Evolutionary conservation across 1,140 invertebrate species (phyloP), one percentile per base, ranked within the genome.

Genomic region (Oscheius sp.): DNA sequence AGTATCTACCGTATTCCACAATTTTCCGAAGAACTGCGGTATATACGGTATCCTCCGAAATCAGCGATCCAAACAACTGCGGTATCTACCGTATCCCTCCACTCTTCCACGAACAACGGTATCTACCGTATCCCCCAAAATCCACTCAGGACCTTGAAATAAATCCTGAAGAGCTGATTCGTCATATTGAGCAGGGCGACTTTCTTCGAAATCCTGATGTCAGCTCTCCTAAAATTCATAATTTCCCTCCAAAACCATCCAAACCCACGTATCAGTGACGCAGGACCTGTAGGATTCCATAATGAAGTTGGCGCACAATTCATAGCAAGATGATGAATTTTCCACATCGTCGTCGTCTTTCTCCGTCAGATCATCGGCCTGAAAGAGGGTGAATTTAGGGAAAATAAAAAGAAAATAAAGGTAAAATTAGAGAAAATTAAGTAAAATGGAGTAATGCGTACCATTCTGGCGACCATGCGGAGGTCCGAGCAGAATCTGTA

Each of bases 131-230:
- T n/a, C n/a, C n/a, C n/a, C n/a, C n/a, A n/a, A n/a, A n/a, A n/a
- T n/a, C n/a, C 34, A 68, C 35, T 38, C 18, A 31, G 28, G 72
- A 97, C 96, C 76, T 91, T 89, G 83, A 97, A 98, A 85, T 98
- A 99, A 1, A 99, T 92, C 88, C 97, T 97, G 70, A 98, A 92
- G 10, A 99, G 87, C 85, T 99, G 95, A 87, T 98, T 98, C 0
- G 97, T 93, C 46, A 99, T 86, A 79, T 91, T 91, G 79, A 99
- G 86, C 93, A 98, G 97, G 72, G 94, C 95, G 88, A 93, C 90
- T 82, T 93, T 89, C 86, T 97, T 98, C 0, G 94, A 94, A 61
- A 93, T 91, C 75, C 91, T 89, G 77, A 93, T 91, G 0, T 92
- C 90, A 26, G 92, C 89, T 63, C 91, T 89, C 78, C 88, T 89